Conservation (phyloP, 2,888 invertebrate species). For the Aleiodes leptofemur region DNA sequence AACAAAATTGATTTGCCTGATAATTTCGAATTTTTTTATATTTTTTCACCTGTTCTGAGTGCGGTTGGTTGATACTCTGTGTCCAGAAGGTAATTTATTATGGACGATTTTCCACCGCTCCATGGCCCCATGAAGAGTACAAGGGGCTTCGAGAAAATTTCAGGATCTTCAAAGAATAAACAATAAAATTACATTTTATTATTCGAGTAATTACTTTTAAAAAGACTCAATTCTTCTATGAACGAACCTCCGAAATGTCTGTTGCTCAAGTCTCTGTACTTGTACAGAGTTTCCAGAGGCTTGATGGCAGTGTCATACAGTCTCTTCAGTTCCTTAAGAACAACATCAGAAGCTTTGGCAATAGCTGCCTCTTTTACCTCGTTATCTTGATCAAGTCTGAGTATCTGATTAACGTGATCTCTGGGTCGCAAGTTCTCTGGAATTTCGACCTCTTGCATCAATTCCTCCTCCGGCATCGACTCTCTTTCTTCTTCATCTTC, state of each 20-base stretch:
- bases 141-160: slow-evolving; percentile 95
- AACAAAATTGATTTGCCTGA: too few relatives aligned
- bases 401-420: slow-evolving; percentile 86
- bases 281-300: slow-evolving; percentile 92
- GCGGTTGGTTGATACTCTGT: slow-evolving; percentile 90
- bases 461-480: slow-evolving; percentile 77
- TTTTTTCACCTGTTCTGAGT: slow-evolving; percentile 83
- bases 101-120: slow-evolving; percentile 97
- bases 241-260: slow-evolving; percentile 86
- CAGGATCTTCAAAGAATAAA: slow-evolving; percentile 81
- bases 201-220: too few relatives aligned
- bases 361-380: slow-evolving; percentile 83
- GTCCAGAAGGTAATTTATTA: slow-evolving; percentile 93
- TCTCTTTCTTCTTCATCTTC: slow-evolving; percentile 60
- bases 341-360: slow-evolving; percentile 85
- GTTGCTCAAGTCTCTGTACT: slow-evolving; percentile 93
- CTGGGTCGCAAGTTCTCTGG: slow-evolving; percentile 87
- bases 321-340: slow-evolving; percentile 89
- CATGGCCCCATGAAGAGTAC: slow-evolving; percentile 96
- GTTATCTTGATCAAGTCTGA: slow-evolving; percentile 87
- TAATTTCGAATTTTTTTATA: too few relatives aligned
- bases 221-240: too few relatives aligned
- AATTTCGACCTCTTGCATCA: slow-evolving; percentile 83
- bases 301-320: slow-evolving; percentile 92
- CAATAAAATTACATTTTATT: background rate